phyloP scores from a whole-genome alignment of 2,888 invertebrate species.

The Therioaphis trifolii region DNA sequence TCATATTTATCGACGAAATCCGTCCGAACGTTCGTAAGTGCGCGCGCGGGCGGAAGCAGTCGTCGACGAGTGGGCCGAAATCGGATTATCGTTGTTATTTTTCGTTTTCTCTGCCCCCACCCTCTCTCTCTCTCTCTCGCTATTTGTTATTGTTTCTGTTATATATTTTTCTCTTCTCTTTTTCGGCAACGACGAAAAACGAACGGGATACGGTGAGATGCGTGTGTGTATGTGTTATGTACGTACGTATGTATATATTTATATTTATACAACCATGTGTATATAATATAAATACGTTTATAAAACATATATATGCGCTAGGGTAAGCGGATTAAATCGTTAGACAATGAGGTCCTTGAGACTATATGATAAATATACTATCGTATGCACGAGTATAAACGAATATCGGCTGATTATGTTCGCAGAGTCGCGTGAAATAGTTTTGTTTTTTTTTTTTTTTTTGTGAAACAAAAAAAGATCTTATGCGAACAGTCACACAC shows the following conservation, averaged over 20 bases:
- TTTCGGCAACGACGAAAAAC: background rate
- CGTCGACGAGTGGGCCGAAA: background rate
- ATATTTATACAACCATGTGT: too few species aligned
- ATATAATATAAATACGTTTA: too few species aligned
- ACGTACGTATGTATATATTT: background rate
- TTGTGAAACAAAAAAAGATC: background rate
- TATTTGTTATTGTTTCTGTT: too few species aligned
- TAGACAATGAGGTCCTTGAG: slow-evolving; percentile 43
- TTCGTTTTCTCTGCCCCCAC: background rate
- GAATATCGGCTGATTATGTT: too few species aligned
- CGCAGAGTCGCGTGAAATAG: background rate
- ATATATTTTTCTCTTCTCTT: too few species aligned
- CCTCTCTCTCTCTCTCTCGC: background rate
- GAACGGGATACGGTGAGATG: background rate
- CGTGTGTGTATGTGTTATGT: too few species aligned
- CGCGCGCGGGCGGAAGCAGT: too few species aligned
- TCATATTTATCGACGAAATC: slow-evolving; percentile 59
- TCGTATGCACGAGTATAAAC: too few species aligned
- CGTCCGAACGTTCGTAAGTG: too few species aligned
- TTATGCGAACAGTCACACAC: too few species aligned
- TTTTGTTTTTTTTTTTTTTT: slow-evolving; percentile 22
- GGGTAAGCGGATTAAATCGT: slow-evolving; percentile 34
- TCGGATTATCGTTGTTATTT: slow-evolving; percentile 60
- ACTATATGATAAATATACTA: too few species aligned
- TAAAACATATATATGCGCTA: background rate